phyloP scores from a whole-genome alignment of 2,113 vertebrate genomes.

The Chlorodrepanis virens region DNA sequence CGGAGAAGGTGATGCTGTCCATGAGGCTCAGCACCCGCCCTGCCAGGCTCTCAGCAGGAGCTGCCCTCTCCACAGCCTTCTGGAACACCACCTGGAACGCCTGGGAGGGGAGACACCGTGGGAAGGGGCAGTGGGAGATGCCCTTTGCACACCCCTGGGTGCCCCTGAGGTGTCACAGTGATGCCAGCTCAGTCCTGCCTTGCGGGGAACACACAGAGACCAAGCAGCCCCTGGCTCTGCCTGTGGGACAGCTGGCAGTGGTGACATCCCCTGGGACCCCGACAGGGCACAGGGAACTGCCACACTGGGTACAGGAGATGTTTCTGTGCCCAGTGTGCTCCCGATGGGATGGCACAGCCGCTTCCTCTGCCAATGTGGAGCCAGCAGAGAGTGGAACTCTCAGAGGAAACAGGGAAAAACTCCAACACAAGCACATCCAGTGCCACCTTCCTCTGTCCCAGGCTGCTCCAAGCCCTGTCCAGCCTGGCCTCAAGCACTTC shows the following conservation, averaged over 20 bases:
- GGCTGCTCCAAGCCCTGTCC: not conserved
- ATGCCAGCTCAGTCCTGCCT: not conserved
- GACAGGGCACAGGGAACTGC: not conserved
- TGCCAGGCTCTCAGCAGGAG: constrained; percentile 74
- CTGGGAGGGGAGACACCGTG: constrained; percentile 50
- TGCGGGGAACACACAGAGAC: not conserved
- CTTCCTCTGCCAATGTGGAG: not conserved
- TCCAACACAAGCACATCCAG: not conserved
- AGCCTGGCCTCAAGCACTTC: accelerated
- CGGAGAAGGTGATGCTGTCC: constrained; percentile 90
- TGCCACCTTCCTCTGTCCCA: not conserved
- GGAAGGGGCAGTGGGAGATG: accelerated
- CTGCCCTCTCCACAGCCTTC: constrained; percentile 85
- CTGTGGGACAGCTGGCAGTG: not conserved
- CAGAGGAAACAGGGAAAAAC: not conserved
- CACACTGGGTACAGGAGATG: not conserved
- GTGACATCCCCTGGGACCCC: not conserved
- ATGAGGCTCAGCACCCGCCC: constrained; percentile 82
- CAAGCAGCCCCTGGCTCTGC: not conserved
- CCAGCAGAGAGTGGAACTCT: not conserved
- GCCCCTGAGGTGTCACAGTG: not conserved
- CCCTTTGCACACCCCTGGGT: not conserved
- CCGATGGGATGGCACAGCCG: not conserved
- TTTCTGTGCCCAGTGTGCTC: not conserved
- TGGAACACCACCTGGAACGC: constrained; percentile 90